Conservation (phyloP, 1,140 invertebrate species). For the Bombus polaris region DNA sequence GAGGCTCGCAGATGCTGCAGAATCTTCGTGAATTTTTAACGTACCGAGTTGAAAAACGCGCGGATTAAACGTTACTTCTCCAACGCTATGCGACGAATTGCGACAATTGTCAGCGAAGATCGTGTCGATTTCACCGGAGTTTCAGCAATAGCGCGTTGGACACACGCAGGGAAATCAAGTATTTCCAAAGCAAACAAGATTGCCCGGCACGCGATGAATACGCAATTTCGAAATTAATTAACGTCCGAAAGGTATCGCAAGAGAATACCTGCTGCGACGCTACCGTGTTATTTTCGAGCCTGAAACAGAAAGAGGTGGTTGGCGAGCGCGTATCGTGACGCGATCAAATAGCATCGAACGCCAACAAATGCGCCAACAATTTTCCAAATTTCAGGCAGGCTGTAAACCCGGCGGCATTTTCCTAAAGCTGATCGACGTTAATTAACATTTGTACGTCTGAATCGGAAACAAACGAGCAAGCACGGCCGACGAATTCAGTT, state of each 20-base stretch:
- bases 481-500: conserved; percentile 15
- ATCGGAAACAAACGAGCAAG: conserved; percentile 9
- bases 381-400: background rate
- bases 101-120: background rate
- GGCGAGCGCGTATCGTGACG: too few relatives aligned
- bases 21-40: background rate
- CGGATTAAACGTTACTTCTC: background rate
- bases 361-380: background rate
- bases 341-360: background rate
- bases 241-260: background rate
- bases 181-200: background rate
- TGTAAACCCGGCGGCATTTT: too few relatives aligned
- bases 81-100: background rate
- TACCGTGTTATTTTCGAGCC: background rate
- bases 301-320: too few relatives aligned
- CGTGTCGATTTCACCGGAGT: background rate
- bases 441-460: conserved; percentile 20
- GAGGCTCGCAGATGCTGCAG: too few relatives aligned
- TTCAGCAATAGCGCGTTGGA: background rate
- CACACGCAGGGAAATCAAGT: background rate
- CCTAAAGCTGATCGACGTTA: conserved; percentile 3
- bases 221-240: conserved; percentile 24
- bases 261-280: background rate
- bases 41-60: background rate
- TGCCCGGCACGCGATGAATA: background rate